Evolutionary conservation across 2,113 vertebrate species (phyloP), one percentile per base, ranked within the genome.

Genomic region (Chlamydotis undulata): DNA sequence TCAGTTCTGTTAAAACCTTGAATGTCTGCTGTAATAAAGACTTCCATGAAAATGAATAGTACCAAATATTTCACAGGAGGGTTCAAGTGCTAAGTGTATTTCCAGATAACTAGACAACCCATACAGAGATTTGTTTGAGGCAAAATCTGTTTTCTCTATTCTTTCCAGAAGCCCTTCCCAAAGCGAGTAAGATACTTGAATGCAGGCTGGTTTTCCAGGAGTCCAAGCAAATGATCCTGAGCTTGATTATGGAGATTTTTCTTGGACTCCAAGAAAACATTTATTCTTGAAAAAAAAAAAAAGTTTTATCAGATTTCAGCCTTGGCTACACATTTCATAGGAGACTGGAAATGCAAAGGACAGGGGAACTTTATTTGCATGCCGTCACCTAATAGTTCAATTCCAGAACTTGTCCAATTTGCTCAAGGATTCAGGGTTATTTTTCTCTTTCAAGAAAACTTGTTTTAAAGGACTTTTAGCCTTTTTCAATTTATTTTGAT

Each of bases 21-120:
- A 68, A 74, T 50, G 82, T 69, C 37, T 59, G 63, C 84, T 90
- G 13, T 87, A 95, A 79, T 91, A 94, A 96, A 92, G 90, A 65
- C 53, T 83, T 95, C 80, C 65, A 57, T 13, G 81, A 45, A 87
- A 95, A 93, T 15, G 18, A 82, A 89, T 67, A 31, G 68, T 7
- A 60, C 31, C 71, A 56, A 87, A 61, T 31, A 43, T n/a, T 74
- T 70, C 75, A 29, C 43, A 25, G 77, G 60, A 92, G 37, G 64
- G 26, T 53, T 75, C 61, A 47, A 73, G 65, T 23, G 18, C 1
- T 12, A 39, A 37, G 43, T 64, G 2, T 95, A 89, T 94, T 82
- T 95, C 35, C 59, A 82, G 69, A 19, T 90, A 96, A 93, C 28
- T 14, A 73, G 80, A 22, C 65, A 92, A 81, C 83, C 83, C 65